phyloP scores from a whole-genome alignment of 2,888 invertebrate species.

The Drosophila leonis region DNA sequence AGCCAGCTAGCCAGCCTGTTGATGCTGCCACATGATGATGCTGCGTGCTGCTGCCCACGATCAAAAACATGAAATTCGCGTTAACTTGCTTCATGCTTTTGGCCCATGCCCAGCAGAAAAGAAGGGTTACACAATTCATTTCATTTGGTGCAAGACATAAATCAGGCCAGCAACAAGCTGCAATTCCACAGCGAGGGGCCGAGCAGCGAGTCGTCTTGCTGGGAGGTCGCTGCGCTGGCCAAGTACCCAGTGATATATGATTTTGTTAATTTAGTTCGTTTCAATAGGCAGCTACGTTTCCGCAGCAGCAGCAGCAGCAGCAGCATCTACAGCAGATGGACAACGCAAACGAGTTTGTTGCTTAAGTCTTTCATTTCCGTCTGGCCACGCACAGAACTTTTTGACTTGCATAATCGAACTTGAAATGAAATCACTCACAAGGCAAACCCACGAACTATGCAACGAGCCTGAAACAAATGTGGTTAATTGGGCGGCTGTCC shows the following conservation, averaged over 20 bases:
- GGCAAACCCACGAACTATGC: constrained; percentile 25
- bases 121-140: constrained; percentile 80
- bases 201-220: constrained; percentile 50
- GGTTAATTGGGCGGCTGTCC: constrained; percentile 69
- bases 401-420: constrained; percentile 65
- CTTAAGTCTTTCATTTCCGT: constrained; percentile 63
- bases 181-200: constrained; percentile 42
- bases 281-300: constrained; percentile 44
- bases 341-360: constrained; percentile 63
- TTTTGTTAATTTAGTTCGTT: constrained; percentile 76
- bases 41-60: constrained; percentile 70
- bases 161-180: constrained; percentile 76
- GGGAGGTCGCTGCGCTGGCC: constrained; percentile 69
- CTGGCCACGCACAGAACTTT: constrained; percentile 60
- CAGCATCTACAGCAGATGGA: neutral
- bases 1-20: constrained; percentile 14
- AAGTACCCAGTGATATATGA: constrained; percentile 72
- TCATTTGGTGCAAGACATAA: constrained; percentile 81
- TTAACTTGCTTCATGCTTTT: constrained; percentile 62
- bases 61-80: constrained; percentile 78
- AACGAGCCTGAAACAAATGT: constrained; percentile 60
- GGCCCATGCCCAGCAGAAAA: constrained; percentile 28
- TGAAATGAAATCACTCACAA: constrained; percentile 58
- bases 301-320: constrained; percentile 9
- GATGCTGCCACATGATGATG: constrained; percentile 24